Evolutionary conservation across 2,797 vertebrate genomes (phyloP).

Genomic region (Echeneis naucrates): DNA sequence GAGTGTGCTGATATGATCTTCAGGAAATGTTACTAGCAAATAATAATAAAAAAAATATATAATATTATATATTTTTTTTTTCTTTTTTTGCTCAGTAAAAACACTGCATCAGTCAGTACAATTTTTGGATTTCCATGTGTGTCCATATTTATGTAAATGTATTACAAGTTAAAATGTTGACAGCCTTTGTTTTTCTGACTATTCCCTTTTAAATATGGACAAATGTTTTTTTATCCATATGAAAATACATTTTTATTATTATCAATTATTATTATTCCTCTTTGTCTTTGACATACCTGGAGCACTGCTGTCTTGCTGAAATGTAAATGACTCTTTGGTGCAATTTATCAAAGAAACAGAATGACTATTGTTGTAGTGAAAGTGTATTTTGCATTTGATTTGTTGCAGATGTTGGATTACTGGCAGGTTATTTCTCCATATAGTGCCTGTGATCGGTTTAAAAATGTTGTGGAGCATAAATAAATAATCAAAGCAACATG

Average conservation of each 20-base stretch:
- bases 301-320: conserved; percentile 13
- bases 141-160: conserved; percentile 31
- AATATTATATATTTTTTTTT: conserved; percentile 1
- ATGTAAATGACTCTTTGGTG: conserved; percentile 8
- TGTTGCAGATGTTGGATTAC: conserved; percentile 24
- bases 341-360: conserved; percentile 12
- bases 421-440: conserved; percentile 6
- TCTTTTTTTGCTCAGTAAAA: conserved; percentile 4
- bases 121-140: conserved; percentile 12
- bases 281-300: conserved; percentile 23
- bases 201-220: conserved; percentile 22
- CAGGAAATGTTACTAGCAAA: too few relatives aligned
- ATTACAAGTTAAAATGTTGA: conserved; percentile 24
- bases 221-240: conserved; percentile 8
- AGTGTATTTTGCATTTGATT: conserved; percentile 19
- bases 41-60: too few relatives aligned
- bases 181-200: conserved; percentile 30
- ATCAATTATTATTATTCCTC: background rate
- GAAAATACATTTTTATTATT: background rate
- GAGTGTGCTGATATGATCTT: background rate
- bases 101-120: background rate
- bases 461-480: conserved; percentile 26
- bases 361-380: conserved; percentile 3
- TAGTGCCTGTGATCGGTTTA: conserved; percentile 16
- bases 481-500: conserved; percentile 35